Conservation (phyloP, 2,888 invertebrate genomes). For the Plusia festucae region DNA sequence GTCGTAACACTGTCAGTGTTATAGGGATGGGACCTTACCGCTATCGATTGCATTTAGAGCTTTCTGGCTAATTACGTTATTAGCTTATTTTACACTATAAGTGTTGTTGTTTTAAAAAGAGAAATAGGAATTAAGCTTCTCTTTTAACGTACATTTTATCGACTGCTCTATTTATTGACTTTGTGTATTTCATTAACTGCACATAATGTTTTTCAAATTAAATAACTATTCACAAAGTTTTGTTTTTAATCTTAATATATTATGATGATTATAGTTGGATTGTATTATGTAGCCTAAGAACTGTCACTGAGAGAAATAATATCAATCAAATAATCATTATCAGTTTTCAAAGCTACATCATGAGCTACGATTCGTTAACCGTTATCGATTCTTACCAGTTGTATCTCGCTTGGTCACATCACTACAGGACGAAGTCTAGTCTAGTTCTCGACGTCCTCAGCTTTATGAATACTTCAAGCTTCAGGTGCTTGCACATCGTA, state of each 20-base stretch:
- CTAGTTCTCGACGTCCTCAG: slow-evolving; percentile 73
- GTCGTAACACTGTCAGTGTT: slow-evolving; percentile 79
- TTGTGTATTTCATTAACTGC: too few species aligned
- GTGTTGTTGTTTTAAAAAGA: not conserved
- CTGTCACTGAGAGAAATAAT: too few species aligned
- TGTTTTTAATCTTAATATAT: too few species aligned
- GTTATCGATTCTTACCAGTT: slow-evolving; percentile 17
- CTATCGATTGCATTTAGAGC: slow-evolving; percentile 31
- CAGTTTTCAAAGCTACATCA: not conserved
- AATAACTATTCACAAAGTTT: too few species aligned
- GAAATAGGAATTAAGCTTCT: too few species aligned
- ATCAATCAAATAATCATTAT: not conserved
- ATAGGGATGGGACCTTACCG: slow-evolving; percentile 61
- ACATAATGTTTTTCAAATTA: too few species aligned
- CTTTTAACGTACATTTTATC: too few species aligned
- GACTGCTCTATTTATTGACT: too few species aligned
- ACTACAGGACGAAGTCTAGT: slow-evolving; percentile 68
- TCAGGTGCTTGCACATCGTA: slow-evolving; percentile 68
- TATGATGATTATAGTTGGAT: too few species aligned
- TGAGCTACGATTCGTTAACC: not conserved
- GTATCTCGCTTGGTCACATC: slow-evolving; percentile 49
- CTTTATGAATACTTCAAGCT: slow-evolving; percentile 81
- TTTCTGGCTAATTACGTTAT: slow-evolving; percentile 10
- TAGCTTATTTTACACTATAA: not conserved
- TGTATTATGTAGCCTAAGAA: too few species aligned